Evolutionary conservation across 2,113 vertebrate genomes (phyloP), one percentile per base, ranked within the genome.

Genomic region (Chrysemys picta): DNA sequence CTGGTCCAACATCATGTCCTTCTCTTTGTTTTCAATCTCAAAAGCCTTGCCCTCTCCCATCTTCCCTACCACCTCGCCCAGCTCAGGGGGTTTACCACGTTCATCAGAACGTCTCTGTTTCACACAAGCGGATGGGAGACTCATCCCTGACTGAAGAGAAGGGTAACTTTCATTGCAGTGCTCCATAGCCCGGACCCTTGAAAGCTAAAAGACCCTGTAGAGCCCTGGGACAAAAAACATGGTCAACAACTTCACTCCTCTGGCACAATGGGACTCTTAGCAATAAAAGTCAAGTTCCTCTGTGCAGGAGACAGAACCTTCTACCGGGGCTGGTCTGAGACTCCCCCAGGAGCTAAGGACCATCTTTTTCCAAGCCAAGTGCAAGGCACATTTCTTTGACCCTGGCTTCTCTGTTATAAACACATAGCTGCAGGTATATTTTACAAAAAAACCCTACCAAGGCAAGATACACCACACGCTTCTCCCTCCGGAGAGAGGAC

Each of bases 141-240:
- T 42, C 84, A 88, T 87, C 90, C 85, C 90, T 95, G 93, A 95
- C 94, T 90, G 88, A 72, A 72, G 65, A 10, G 65, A 38, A 38
- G n/a, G 35, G 10, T 21, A 38, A 38, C 9, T 4, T 21, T 72
- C 9, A 22, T 10, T n/a, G 17, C 38, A 72, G n/a, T 8, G 2
- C 65, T 72, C 65, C 65, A 22, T 38, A n/a, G 17, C 65, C 65
- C 4, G 4, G n/a, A 72, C 35, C 65, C 65, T 38, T 7, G 35
- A n/a, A 21, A 72, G 35, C 17, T 5, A 21, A 22, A 38, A 9
- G 65, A 19, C 17, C 35, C 9, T 69, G n/a, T 9, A n/a, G 19
- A 22, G 65, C 35, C n/a, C 17, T 10, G 35, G 35, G 4, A 38
- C n/a, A n/a, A 38, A 69, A 38, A 10, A 4, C 65, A 38, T 5